These are phyloP conservation scores for Heliconius ismenius DNA, from an alignment of 2,888 invertebrate genomes.

Conservation along the genomic window DNA sequence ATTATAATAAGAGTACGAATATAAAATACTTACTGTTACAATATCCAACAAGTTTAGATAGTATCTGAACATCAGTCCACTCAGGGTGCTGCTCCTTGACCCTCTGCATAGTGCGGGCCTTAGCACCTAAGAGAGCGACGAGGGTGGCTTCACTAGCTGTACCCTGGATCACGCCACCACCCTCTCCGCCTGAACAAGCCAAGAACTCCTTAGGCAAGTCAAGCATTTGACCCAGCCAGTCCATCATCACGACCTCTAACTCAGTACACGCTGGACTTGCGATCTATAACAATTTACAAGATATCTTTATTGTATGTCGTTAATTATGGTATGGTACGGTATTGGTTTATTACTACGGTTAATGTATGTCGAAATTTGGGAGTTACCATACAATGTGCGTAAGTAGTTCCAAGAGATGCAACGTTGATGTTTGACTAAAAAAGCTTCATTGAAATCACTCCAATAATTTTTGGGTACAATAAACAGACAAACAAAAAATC, in stretches of 20 bases:
- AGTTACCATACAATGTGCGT: neutral
- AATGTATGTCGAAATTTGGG: neutral
- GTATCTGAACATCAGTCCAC: constrained; percentile 87
- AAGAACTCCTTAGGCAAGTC: constrained; percentile 92
- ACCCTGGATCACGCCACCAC: constrained; percentile 95
- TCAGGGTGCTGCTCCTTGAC: constrained; percentile 88
- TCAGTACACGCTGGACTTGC: constrained; percentile 98
- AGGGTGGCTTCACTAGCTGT: constrained; percentile 97
- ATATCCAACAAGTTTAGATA: constrained; percentile 92
- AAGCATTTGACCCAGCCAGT: constrained; percentile 97
- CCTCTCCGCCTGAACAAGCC: constrained; percentile 90
- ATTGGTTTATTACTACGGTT: neutral
- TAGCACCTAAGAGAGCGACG: constrained; percentile 95
- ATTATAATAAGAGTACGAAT: too few relatives aligned
- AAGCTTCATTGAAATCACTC: too few relatives aligned
- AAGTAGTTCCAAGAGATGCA: neutral
- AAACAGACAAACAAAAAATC: neutral
- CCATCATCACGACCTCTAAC: constrained; percentile 95
- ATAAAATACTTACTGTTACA: constrained; percentile 86
- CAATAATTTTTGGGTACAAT: neutral
- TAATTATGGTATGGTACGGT: neutral
- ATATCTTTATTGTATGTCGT: neutral
- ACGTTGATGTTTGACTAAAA: neutral
- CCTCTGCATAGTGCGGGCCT: constrained; percentile 86
- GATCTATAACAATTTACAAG: constrained; percentile 80